Evolutionary conservation across 1,140 invertebrate genomes (phyloP), one percentile per base, ranked within the genome.

Genomic region (Trichonephila inaurata): DNA sequence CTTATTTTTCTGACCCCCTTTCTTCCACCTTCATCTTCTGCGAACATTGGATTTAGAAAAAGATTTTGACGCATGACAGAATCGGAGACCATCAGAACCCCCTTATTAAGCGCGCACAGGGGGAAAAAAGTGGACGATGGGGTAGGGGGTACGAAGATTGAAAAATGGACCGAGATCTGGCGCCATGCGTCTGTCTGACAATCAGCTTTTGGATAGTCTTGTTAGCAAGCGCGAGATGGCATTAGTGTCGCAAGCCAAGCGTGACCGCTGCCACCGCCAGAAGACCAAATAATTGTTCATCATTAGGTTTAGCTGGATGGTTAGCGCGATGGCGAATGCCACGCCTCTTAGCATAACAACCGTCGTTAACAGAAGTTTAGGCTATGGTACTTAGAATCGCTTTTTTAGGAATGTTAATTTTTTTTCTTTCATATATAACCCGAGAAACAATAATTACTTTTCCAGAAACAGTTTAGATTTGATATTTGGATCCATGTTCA

Each of bases 251-350:
- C 91, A 92, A 92, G 91, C 91, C 60, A 92, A 87, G 82, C 91
- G 83, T 92, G 82, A 92, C 89, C 81, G 91, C 83, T 87, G 91
- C 82, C 83, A 86, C 60, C 81, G 90, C 61, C 81, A 91, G 90
- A 91, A 91, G 90, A 91, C 91, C 81, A 92, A 92, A 92, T 92
- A 92, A 92, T 92, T 92, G 83, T 92, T 92, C 91, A 77, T 92
- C 91, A 92, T 92, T 85, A 62, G 62, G 82, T 92, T 92, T 92
- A 40, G 91, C 91, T 92, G 62, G 83, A 92, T 92, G 91, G 91
- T 92, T 92, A 92, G 83, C 82, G 66, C 61, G 83, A 88, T 88
- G 60, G 91, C 44, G 58, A 87, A 58, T 24, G 40, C 91, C 82
- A 87, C 82, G 90, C 77, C 90, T 85, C 62, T 44, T 51, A 60